Evolutionary conservation across 2,888 invertebrate genomes (phyloP), one percentile per base, ranked within the genome.

Genomic region (Allolobophora icterica): DNA sequence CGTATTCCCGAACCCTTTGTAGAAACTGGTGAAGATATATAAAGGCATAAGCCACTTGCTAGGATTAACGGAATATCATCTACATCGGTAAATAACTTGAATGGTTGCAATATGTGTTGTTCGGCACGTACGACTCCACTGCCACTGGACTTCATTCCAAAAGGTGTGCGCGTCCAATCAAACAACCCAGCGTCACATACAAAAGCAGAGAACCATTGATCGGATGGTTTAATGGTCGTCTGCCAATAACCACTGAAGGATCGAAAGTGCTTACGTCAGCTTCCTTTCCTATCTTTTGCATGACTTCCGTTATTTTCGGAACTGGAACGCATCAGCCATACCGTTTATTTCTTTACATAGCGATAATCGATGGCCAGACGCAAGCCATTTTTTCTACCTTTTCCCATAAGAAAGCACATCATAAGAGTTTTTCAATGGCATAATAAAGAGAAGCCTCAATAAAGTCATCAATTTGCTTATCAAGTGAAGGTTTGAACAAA

Each of bases 281-380:
- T 71, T 3, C 17, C 71, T 71, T 71, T n/a, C 71, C 71, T 11
- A 71, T 71, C 30, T 5, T n/a, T n/a, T 71, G 11, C n/a, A 71
- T n/a, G 71, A 71, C 71, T 71, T 71, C 71, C 71, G 71, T 17
- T 71, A n/a, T 71, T n/a, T n/a, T n/a, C 71, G 71, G 71, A 71
- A 71, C n/a, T n/a, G n/a, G 71, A 71, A 11, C 71, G 71, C 71
- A 71, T 71, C 71, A 71, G 71, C 71, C 4, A 24, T n/a, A 17
- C 71, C 71, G 8, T 71, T 13, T n/a, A 30, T 71, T 30, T 71
- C 8, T 71, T 71, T 71, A 17, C 6, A 71, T 8, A 71, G 71
- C 71, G 71, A 71, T n/a, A 71, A n/a, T 71, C 71, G n/a, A 71
- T 71, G 71, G 8, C n/a, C 71, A 71, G 71, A 8, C 71, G n/a